These are phyloP conservation scores for Prionailurus bengalensis DNA, from an alignment of 2,113 vertebrate species.

Conservation along the genomic window DNA sequence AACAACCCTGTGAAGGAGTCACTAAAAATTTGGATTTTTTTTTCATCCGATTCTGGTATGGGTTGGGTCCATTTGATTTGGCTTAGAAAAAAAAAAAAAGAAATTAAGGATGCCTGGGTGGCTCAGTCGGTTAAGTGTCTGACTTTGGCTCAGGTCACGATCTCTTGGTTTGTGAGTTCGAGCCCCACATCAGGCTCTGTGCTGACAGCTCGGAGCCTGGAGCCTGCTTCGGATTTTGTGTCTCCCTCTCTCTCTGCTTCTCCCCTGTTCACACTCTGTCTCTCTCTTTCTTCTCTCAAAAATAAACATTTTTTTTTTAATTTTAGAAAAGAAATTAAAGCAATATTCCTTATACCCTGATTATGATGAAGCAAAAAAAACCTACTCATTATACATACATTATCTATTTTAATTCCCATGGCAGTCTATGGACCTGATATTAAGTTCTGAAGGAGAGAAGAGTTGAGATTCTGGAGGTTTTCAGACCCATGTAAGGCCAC, in stretches of 20 bases:
- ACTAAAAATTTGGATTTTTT: not conserved
- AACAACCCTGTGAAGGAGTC: not conserved
- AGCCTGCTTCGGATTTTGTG: no score
- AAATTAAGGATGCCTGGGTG: no score
- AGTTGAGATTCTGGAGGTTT: not conserved
- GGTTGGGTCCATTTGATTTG: not conserved
- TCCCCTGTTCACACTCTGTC: no score
- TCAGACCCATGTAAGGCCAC: not conserved
- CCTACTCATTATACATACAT: not conserved
- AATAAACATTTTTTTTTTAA: no score
- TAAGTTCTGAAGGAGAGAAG: not conserved
- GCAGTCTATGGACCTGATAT: not conserved
- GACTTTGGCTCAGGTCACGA: no score
- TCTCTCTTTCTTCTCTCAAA: no score
- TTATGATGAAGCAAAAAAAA: not conserved
- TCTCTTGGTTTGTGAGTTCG: no score
- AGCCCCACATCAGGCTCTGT: no score
- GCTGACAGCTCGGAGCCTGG: no score
- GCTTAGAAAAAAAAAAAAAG: not conserved
- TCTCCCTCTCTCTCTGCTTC: no score
- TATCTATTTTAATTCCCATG: not conserved
- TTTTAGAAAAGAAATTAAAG: not conserved
- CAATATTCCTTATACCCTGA: not conserved
- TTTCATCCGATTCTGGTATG: not conserved
- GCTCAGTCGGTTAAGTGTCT: no score